phyloP scores from a whole-genome alignment of 2,888 invertebrate species.

The Drosophila testacea region DNA sequence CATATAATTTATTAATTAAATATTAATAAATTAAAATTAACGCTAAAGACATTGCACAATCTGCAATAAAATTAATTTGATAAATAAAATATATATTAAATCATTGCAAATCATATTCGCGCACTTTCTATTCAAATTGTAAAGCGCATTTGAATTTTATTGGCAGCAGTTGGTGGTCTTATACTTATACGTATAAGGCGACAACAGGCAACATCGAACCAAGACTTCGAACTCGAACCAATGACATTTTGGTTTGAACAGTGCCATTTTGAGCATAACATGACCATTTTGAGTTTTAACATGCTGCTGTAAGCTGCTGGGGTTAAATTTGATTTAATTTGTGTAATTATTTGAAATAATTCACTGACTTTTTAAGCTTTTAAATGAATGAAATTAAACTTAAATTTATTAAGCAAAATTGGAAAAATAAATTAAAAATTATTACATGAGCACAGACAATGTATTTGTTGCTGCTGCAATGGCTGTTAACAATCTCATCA shows the following conservation, averaged over 20 bases:
- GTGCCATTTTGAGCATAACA: conserved; percentile 52
- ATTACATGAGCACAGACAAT: too few species aligned
- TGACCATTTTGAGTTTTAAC: conserved; percentile 39
- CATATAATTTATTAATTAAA: not conserved
- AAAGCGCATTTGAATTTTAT: conserved; percentile 14
- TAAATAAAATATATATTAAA: not conserved
- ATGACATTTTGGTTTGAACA: conserved; percentile 5
- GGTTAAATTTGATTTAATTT: conserved; percentile 24
- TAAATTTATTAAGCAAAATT: not conserved
- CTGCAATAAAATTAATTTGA: not conserved
- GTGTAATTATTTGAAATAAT: not conserved
- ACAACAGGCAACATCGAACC: conserved; percentile 47
- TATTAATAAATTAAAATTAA: not conserved
- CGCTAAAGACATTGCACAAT: too few species aligned
- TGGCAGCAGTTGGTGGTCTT: conserved; percentile 6
- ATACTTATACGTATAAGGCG: conserved; percentile 14
- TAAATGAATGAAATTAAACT: not conserved
- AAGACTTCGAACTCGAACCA: conserved; percentile 42
- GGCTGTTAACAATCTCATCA: conserved; percentile 33
- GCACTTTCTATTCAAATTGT: conserved; percentile 37
- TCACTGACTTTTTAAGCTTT: not conserved
- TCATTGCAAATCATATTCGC: conserved; percentile 8
- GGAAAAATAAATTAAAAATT: not conserved
- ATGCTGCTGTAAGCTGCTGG: not conserved
- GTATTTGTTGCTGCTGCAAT: not conserved